Conservation (phyloP, 2,113 vertebrate genomes). For the Pleuronectes platessa region DNA sequence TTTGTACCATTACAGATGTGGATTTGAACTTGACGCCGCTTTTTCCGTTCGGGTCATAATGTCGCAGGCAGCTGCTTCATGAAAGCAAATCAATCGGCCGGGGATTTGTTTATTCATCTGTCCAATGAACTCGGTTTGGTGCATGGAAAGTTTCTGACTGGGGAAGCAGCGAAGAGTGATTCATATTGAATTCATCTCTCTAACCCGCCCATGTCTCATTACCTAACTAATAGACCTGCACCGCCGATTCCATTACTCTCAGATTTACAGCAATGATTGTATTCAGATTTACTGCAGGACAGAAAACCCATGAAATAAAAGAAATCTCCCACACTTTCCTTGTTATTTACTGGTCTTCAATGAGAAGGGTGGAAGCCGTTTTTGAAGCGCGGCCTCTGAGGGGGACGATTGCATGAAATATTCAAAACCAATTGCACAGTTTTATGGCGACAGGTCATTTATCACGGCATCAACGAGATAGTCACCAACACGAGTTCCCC, state of each 20-base stretch:
- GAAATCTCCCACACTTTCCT: not conserved
- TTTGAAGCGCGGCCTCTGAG: not conserved
- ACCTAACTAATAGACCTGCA: slow-evolving; percentile 31
- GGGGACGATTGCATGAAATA: slow-evolving; percentile 17
- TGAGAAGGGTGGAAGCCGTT: not conserved
- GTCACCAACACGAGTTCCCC: slow-evolving; percentile 26
- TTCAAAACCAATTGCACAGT: slow-evolving; percentile 18
- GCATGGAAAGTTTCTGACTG: slow-evolving; percentile 45
- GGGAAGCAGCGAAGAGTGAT: slow-evolving; percentile 43
- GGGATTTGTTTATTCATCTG: slow-evolving; percentile 48
- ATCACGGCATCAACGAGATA: slow-evolving; percentile 24
- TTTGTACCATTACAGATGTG: slow-evolving; percentile 29
- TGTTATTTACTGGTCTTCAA: slow-evolving; percentile 13
- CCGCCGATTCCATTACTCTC: slow-evolving; percentile 24
- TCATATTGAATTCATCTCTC: slow-evolving; percentile 40
- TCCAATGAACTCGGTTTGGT: slow-evolving; percentile 36
- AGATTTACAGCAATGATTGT: slow-evolving; percentile 18
- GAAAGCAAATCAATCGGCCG: slow-evolving; percentile 56
- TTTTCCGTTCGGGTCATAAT: slow-evolving; percentile 22
- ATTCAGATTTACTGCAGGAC: slow-evolving; percentile 27
- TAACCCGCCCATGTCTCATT: slow-evolving; percentile 48
- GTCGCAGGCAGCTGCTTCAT: slow-evolving; percentile 11
- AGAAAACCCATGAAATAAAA: not conserved
- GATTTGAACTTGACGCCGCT: slow-evolving; percentile 32
- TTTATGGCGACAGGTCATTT: slow-evolving; percentile 17